Evolutionary conservation across 53 echinoderm and acorn worm genomes (phyloP), one percentile per base, ranked within the genome.

Genomic region (Mesocentrotus franciscanus): DNA sequence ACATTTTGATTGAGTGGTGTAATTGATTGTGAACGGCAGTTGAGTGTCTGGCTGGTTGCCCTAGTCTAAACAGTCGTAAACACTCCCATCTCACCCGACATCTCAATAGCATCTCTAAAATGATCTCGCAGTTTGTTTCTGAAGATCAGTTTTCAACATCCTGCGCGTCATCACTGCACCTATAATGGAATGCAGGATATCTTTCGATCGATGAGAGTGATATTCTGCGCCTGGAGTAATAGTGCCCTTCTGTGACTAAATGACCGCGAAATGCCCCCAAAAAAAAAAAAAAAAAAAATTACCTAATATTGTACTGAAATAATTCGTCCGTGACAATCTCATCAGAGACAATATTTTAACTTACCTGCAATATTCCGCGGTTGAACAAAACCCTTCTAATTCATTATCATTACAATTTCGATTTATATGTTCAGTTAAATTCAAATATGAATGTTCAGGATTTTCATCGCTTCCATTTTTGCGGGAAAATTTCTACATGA

Each of bases 1-100:
- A 58, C 58, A 87, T 56, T 56, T 24, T 87, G 87, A 87, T 56
- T 87, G 87, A 87, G 58, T n/a, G 87, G 87, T 29, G 87, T 57
- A 87, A 87, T 87, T 56, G 56, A 56, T 87, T 57, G 57, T n/a
- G 29, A 87, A n/a, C 87, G 87, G n/a, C 57, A 87, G 27, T 8
- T n/a, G 20, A 87, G 56, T 58, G 87, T 87, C 9, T 58, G 56
- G 58, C 26, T 42, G 56, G 56, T 87, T 58, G 87, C 33, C 11
- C 24, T 5, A 84, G 84, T 84, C 39, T 84, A 84, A 84, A 84
- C 84, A 84, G 39, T 39, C 17, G 24, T 84, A 84, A 84, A 84
- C 84, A 84, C 20, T 84, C 42, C 17, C 42, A 18, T 42, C 84
- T 84, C 42, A 36, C 9, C 6, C 55, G 24, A 84, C 84, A 84